A percentile compares a stretch with the other conserved stretches of the same genome.
Evolutionary conservation across 1,140 invertebrate genomes (phyloP).

Genomic region (Eciton burchellii): DNA sequence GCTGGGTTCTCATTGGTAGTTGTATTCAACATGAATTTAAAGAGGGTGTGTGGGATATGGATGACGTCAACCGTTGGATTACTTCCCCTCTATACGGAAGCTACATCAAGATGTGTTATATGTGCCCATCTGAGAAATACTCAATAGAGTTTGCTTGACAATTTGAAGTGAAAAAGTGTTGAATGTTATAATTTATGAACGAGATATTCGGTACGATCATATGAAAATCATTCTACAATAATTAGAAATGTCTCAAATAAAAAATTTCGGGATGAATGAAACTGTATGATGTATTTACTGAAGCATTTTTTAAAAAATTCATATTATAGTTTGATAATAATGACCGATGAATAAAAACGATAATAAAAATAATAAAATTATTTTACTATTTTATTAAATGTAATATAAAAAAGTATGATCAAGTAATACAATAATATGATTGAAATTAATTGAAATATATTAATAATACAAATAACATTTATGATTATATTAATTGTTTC

Average conservation of each 20-base stretch:
- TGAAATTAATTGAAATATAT: too few species aligned
- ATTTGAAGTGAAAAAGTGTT: conserved; percentile 50
- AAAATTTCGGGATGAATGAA: background rate
- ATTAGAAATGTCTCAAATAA: conserved; percentile 18
- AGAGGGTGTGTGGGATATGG: conserved; percentile 64
- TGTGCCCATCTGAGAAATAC: conserved; percentile 15
- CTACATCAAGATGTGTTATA: conserved; percentile 66
- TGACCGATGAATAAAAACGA: too few species aligned
- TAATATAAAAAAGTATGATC: too few species aligned
- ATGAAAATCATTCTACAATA: too few species aligned
- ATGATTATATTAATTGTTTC: too few species aligned
- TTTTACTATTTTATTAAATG: too few species aligned
- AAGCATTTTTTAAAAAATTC: background rate
- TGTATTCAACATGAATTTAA: conserved; percentile 74
- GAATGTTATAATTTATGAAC: conserved; percentile 39
- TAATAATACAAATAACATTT: too few species aligned
- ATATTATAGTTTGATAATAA: too few species aligned
- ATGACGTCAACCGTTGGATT: conserved; percentile 79
- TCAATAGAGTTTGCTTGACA: conserved; percentile 1
- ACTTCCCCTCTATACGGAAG: conserved; percentile 54
- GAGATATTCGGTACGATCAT: conserved; percentile 32
- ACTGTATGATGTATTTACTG: background rate
- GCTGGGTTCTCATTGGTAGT: conserved; percentile 63
- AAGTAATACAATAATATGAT: too few species aligned
- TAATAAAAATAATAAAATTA: too few species aligned